Percentiles rank a stretch among this genome's conserved stretches.
phyloP scores from a whole-genome alignment of 2,113 vertebrate species.

The Chlorodrepanis virens region DNA sequence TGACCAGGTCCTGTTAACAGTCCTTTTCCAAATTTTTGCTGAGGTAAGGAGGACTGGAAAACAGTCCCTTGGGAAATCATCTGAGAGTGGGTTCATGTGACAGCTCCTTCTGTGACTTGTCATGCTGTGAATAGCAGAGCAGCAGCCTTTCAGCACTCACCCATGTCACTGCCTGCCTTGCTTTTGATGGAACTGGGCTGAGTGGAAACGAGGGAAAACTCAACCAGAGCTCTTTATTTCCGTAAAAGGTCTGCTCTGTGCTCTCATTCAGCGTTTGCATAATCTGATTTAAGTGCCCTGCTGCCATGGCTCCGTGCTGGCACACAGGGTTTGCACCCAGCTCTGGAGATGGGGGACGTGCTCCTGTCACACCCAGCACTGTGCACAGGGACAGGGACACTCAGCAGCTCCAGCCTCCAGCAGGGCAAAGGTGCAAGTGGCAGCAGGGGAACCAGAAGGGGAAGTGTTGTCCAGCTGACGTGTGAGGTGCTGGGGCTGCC shows the following conservation, averaged over 20 bases:
- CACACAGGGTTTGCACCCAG: not conserved
- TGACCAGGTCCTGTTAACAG: not conserved
- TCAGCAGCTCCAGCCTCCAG: not conserved
- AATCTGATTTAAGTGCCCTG: not conserved
- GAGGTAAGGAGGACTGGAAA: not conserved
- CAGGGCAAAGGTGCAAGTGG: not conserved
- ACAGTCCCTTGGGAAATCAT: not conserved
- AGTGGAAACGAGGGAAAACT: not conserved
- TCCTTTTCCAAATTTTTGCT: not conserved
- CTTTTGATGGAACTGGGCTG: slow-evolving; percentile 26
- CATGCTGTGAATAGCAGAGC: slow-evolving; percentile 19
- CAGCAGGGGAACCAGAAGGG: not conserved
- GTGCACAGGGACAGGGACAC: not conserved
- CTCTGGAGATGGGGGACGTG: not conserved
- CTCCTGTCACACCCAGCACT: not conserved
- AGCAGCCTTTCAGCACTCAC: slow-evolving; percentile 50
- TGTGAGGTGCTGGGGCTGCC: not conserved
- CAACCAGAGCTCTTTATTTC: not conserved
- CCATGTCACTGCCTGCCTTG: not conserved
- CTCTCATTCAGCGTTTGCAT: not conserved
- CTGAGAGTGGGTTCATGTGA: not conserved
- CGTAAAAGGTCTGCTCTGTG: not conserved
- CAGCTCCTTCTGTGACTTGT: slow-evolving; percentile 36
- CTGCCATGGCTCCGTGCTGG: not conserved
- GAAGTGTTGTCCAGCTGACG: not conserved